phyloP scores from a whole-genome alignment of 1,140 invertebrate species.

The Mamestra configurata region DNA sequence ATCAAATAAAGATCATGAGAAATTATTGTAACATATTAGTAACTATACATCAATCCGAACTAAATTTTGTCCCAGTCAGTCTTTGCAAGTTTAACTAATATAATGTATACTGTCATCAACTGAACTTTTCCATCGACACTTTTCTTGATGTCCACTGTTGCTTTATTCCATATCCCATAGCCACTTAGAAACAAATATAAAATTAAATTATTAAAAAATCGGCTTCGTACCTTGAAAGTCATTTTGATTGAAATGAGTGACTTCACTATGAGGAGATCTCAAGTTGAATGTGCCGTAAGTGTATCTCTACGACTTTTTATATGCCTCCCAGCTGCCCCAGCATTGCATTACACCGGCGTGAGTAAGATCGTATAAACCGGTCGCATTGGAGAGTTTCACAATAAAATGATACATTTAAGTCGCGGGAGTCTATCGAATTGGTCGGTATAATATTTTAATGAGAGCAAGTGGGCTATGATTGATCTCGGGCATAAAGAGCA shows the following conservation, averaged over 20 bases:
- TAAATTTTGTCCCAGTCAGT: neutral
- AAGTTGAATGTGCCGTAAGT: slow-evolving; percentile 78
- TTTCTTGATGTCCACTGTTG: neutral
- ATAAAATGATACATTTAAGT: slow-evolving; percentile 49
- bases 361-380: slow-evolving; percentile 68
- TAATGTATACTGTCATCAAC: neutral
- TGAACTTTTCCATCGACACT: too few species aligned
- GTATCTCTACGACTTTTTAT: slow-evolving; percentile 74
- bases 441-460: slow-evolving; percentile 64
- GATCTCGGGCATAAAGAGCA: slow-evolving; percentile 74
- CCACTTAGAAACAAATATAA: neutral
- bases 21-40: too few species aligned
- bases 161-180: neutral
- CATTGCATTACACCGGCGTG: slow-evolving; percentile 62
- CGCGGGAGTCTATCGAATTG: slow-evolving; percentile 53
- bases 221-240: slow-evolving; percentile 79
- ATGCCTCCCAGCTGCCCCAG: slow-evolving; percentile 66
- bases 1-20: slow-evolving; percentile 10
- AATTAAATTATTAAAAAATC: neutral
- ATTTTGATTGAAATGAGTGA: slow-evolving; percentile 72
- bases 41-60: too few species aligned
- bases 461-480: slow-evolving; percentile 70
- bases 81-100: neutral
- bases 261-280: slow-evolving; percentile 74
- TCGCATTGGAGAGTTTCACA: slow-evolving; percentile 60